Base-by-base conservation (phyloP, 1,140 invertebrate species). In the Zaprionus tsacasi region DNA sequence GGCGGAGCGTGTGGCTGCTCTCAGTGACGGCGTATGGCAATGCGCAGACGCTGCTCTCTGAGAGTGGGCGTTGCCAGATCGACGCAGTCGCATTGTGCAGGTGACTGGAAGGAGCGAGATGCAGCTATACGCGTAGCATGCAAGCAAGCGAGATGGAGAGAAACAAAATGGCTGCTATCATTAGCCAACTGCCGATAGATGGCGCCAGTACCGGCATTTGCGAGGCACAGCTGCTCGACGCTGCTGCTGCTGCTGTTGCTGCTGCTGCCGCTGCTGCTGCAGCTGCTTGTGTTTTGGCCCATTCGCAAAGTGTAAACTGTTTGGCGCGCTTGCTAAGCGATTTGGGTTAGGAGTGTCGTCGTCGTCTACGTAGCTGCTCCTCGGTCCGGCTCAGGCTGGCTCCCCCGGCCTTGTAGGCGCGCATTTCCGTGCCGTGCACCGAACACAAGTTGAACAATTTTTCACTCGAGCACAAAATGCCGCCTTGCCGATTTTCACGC, bases 81-180 rank as follows among this genome's bases (percentile, higher is more conserved):
- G 65, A 73, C 87, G 86, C 82, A 79, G 76, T 15, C 79, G 87
- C 81, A 64, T 45, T 79, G 63, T 48, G 65, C 73, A 86, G 71
- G 82, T 78, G 75, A 73, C 90, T 91, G 89, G 89, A 91, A 91
- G 17, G 79, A 82, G 64, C 33, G 70, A 61, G 75, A 61, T 7
- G 17, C 54, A 13, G 58, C 50, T 79, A 89, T 88, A 17, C 11
- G 45, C 1, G 0, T 0, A 0, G 1, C 30, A 1, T 17, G 13
- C 6, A 27, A 11, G 56, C 13, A 38, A 92, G 68, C 33, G 79
- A 63, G 83, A 83, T 36, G 45, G 57, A 52, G 64, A 68, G 72
- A 92, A 92, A 92, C 91, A 92, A 92, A 92, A 92, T 92, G 91
- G 91, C 91, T 92, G 90, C 85, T 92, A 83, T 92, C 91, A 92